phyloP scores from a whole-genome alignment of 2,797 vertebrate species.

The Phrynocephalus vlangalii region DNA sequence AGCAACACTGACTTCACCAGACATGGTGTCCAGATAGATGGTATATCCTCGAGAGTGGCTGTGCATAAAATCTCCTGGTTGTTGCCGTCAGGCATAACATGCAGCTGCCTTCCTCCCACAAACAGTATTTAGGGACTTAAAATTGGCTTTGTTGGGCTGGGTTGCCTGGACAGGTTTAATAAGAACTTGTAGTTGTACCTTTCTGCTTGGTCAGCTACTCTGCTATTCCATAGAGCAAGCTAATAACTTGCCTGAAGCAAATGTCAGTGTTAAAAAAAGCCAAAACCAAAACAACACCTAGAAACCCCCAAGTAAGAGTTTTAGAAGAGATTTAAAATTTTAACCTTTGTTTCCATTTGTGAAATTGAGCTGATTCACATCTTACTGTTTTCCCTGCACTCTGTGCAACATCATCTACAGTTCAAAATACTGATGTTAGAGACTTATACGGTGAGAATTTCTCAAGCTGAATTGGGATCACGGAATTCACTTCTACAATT shows the following conservation, averaged over 20 bases:
- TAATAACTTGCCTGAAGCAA: background rate
- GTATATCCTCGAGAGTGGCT: background rate
- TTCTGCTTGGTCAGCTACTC: background rate
- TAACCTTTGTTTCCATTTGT: background rate
- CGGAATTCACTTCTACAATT: too few species aligned
- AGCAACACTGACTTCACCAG: background rate
- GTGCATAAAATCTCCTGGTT: background rate
- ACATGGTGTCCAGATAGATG: background rate
- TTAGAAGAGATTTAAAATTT: background rate
- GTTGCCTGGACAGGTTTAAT: background rate
- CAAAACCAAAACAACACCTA: too few species aligned
- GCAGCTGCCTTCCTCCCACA: background rate
- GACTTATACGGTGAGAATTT: background rate
- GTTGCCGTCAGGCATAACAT: background rate
- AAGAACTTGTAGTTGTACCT: background rate
- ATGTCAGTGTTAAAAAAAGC: too few species aligned
- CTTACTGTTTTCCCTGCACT: too few species aligned
- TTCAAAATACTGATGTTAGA: background rate
- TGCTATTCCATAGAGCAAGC: background rate
- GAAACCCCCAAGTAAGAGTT: background rate
- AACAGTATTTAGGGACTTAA: background rate
- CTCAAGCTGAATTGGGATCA: background rate
- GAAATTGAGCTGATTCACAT: background rate
- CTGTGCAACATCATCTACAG: background rate
- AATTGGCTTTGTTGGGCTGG: background rate